A percentile compares a stretch with the other conserved stretches of the same genome.
phyloP scores from a whole-genome alignment of 2,888 invertebrate species.

The Drosophila nigricruria region DNA sequence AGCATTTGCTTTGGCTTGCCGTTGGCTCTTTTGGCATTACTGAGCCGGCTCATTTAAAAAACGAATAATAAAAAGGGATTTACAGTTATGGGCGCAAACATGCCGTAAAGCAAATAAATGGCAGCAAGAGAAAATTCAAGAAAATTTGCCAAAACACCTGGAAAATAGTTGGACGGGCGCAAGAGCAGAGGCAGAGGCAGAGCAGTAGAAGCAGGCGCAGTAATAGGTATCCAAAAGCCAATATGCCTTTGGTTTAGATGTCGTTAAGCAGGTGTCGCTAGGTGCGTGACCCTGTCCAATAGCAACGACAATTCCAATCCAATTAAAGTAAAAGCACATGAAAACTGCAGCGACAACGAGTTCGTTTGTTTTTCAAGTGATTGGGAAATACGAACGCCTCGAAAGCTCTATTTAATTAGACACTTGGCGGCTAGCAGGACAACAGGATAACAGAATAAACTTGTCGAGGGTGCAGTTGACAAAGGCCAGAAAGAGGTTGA shows the following conservation, averaged over 20 bases:
- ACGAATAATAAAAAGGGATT: slow-evolving; percentile 75
- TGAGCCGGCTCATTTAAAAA: slow-evolving; percentile 51
- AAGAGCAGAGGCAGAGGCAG: not conserved
- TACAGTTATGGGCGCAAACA: slow-evolving; percentile 77
- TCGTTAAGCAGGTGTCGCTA: slow-evolving; percentile 15
- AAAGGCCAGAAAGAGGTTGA: slow-evolving; percentile 38
- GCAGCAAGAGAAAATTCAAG: slow-evolving; percentile 43
- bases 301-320: slow-evolving; percentile 59
- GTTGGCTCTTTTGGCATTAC: slow-evolving; percentile 17
- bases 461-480: slow-evolving; percentile 39
- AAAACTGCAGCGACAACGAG: slow-evolving; percentile 45
- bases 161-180: slow-evolving; percentile 38
- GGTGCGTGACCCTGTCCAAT: slow-evolving; percentile 49
- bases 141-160: slow-evolving; percentile 39
- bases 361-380: slow-evolving; percentile 45
- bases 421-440: slow-evolving; percentile 43
- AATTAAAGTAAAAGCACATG: slow-evolving; percentile 75
- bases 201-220: not conserved
- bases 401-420: slow-evolving; percentile 71
- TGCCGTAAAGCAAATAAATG: slow-evolving; percentile 76
- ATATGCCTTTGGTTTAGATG: no score
- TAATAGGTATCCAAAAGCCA: not conserved
- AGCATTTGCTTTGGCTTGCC: slow-evolving; percentile 19
- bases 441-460: slow-evolving; percentile 31
- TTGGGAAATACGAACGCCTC: slow-evolving; percentile 54